Percentiles rank a stretch among this genome's conserved stretches.
These are phyloP conservation scores for Oligia strigilis DNA, from an alignment of 2,888 invertebrate species.

Conservation along the genomic window DNA sequence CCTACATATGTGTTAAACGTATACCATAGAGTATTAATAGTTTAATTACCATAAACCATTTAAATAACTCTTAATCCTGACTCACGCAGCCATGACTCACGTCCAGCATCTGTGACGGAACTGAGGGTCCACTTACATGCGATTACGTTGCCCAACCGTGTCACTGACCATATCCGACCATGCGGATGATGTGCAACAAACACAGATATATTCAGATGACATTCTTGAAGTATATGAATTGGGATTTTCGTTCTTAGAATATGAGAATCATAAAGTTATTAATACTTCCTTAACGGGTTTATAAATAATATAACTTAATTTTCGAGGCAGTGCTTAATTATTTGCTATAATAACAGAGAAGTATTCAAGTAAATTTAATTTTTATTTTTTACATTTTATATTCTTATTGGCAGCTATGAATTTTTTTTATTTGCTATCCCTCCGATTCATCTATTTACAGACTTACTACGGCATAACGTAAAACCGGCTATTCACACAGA, in stretches of 20 bases:
- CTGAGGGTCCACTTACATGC: constrained; percentile 47
- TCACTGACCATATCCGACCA: constrained; percentile 40
- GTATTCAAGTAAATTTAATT: neutral
- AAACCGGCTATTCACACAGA: constrained; percentile 47
- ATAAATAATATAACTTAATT: neutral
- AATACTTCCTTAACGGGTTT: no score
- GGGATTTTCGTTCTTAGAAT: neutral
- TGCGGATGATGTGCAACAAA: constrained; percentile 51
- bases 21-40: neutral
- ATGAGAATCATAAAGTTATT: neutral
- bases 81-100: constrained; percentile 36
- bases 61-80: constrained; percentile 13
- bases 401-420: neutral
- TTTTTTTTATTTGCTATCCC: neutral
- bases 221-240: constrained; percentile 20
- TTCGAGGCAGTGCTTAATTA: neutral
- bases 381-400: neutral
- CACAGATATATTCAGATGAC: constrained; percentile 6
- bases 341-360: neutral
- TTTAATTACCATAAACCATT: constrained; percentile 3
- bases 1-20: neutral
- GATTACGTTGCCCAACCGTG: constrained; percentile 49
- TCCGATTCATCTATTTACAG: neutral
- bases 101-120: constrained; percentile 42
- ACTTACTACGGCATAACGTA: constrained; percentile 27